Conservation (phyloP, 2,113 vertebrate species). For the Sander lucioperca region DNA sequence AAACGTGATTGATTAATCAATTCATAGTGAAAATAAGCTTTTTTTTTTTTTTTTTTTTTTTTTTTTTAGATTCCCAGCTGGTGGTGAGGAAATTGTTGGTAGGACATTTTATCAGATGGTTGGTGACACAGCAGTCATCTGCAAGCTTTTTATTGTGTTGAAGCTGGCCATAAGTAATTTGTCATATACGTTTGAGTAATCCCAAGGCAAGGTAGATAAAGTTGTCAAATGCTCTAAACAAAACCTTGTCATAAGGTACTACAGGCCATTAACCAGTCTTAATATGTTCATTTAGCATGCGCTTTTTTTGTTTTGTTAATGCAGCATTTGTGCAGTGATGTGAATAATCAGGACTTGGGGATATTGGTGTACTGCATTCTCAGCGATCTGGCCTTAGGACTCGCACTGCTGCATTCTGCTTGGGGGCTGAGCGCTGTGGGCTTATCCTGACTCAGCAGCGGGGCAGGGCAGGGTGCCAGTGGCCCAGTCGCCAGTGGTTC, state of each 20-base stretch:
- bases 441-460: constrained; percentile 74
- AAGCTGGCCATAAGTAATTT: constrained; percentile 29
- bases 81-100: constrained; percentile 44
- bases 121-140: constrained; percentile 34
- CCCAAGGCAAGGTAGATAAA: background rate
- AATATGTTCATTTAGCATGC: constrained; percentile 38
- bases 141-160: constrained; percentile 28
- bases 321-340: constrained; percentile 54
- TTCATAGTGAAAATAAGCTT: background rate
- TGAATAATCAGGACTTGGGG: constrained; percentile 64
- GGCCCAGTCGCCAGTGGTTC: constrained; percentile 64
- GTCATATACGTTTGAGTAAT: constrained; percentile 17
- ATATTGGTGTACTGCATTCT: constrained; percentile 61
- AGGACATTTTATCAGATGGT: constrained; percentile 51
- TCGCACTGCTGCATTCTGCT: constrained; percentile 65
- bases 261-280: constrained; percentile 2
- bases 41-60: too few species aligned
- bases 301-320: constrained; percentile 49
- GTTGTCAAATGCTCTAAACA: constrained; percentile 4
- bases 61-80: constrained; percentile 36
- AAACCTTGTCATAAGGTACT: constrained; percentile 1
- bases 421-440: constrained; percentile 48
- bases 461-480: constrained; percentile 62
- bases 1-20: background rate
- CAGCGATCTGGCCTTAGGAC: constrained; percentile 63